Percentiles rank a stretch among this genome's conserved stretches.
Conservation (phyloP, 2,888 invertebrate species). For the Hetaerina titia region DNA sequence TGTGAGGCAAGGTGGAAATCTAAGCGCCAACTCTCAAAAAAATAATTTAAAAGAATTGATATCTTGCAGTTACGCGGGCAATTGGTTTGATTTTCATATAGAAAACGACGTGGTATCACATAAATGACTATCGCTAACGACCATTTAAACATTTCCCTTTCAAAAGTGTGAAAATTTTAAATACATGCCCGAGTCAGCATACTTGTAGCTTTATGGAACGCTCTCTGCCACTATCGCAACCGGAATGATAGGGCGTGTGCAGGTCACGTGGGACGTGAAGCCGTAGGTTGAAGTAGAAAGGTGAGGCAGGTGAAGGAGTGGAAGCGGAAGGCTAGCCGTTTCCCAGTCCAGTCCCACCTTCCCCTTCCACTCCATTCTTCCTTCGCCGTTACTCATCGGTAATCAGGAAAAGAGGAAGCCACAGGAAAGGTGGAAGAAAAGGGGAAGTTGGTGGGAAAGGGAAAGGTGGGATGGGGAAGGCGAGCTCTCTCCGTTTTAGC, state of each 20-base stretch:
- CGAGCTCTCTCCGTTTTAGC: background rate
- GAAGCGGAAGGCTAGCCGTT: background rate
- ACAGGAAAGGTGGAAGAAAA: slow-evolving; percentile 1
- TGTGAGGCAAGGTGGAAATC: no score
- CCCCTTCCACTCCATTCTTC: background rate
- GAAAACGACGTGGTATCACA: no score
- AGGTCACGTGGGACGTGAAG: background rate
- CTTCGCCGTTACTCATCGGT: slow-evolving; percentile 44
- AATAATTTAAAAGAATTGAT: no score
- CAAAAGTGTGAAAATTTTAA: no score
- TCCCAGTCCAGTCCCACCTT: slow-evolving; percentile 15
- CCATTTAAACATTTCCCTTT: background rate
- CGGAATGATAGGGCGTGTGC: no score
- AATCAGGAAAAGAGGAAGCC: slow-evolving; percentile 52
- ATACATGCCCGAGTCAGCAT: no score
- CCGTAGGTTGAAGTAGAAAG: background rate
- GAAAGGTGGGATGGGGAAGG: background rate
- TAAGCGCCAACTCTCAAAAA: no score
- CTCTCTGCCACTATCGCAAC: no score
- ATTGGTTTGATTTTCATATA: no score
- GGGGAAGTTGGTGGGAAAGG: background rate
- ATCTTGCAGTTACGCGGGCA: no score
- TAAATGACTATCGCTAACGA: background rate
- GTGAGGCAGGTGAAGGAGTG: slow-evolving; percentile 9
- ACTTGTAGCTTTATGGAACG: no score